Evolutionary conservation across 2,888 invertebrate species (phyloP).

Genomic region (Stenurella melanura): DNA sequence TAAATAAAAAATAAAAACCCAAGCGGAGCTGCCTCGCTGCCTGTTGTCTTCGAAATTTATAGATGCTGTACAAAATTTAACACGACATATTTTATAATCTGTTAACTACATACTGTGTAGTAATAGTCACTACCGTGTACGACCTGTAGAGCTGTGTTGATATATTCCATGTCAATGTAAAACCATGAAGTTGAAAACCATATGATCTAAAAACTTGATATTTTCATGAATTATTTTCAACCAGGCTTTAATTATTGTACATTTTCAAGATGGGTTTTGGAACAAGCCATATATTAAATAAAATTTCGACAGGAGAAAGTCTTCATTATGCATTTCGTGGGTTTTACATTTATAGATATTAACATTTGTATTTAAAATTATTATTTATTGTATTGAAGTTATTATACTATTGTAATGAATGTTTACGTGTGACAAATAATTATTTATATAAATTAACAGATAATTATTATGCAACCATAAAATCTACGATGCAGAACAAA

Average conservation of each 20-base stretch:
- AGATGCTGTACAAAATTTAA: no score
- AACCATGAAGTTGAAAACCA: no score
- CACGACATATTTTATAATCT: no score
- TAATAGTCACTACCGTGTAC: no score
- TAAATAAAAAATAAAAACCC: no score
- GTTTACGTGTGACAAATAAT: slow-evolving; percentile 30
- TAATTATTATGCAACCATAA: slow-evolving; percentile 14
- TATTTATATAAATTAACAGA: slow-evolving; percentile 31
- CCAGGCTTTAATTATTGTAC: neutral
- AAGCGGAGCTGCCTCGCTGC: no score
- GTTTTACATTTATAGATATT: neutral
- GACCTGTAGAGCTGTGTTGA: no score
- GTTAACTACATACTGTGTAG: no score
- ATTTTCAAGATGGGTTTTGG: neutral
- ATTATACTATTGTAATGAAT: slow-evolving; percentile 16
- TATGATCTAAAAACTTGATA: no score
- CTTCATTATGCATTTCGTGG: slow-evolving; percentile 4
- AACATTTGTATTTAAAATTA: slow-evolving; percentile 28
- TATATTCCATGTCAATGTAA: no score
- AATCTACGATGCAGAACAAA: slow-evolving; percentile 15
- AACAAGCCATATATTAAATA: slow-evolving; percentile 15
- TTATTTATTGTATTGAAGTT: slow-evolving; percentile 37
- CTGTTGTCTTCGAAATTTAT: no score
- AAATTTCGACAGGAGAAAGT: slow-evolving; percentile 36
- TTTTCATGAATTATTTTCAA: neutral